These are phyloP conservation scores for Sturnira hondurensis DNA, from an alignment of 2,113 vertebrate species.

Conservation along the genomic window DNA sequence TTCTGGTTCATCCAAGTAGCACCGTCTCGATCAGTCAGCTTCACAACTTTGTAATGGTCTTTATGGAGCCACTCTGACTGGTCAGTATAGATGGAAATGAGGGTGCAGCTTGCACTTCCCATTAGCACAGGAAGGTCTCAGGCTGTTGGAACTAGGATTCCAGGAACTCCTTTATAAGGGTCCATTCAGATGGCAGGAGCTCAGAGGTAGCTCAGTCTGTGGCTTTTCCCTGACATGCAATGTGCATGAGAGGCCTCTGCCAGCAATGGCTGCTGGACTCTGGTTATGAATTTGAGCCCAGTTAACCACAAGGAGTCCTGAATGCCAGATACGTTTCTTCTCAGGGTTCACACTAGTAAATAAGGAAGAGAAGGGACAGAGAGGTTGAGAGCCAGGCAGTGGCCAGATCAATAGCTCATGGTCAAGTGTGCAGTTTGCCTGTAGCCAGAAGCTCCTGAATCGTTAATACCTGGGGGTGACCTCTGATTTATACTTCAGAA, in stretches of 20 bases:
- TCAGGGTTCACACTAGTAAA: background rate
- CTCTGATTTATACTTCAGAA: background rate
- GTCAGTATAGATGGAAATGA: background rate
- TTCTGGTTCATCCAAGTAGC: background rate
- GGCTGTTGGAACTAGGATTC: background rate
- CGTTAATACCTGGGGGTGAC: background rate
- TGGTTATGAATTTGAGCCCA: background rate
- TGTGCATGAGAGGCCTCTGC: background rate
- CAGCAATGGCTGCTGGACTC: background rate
- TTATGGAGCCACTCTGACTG: too few relatives aligned
- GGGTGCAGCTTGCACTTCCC: background rate
- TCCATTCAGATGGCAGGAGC: background rate
- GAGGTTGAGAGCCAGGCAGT: background rate
- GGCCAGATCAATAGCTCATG: background rate
- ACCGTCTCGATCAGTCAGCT: background rate
- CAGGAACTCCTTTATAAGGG: background rate
- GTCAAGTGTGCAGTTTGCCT: background rate
- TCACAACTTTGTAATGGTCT: background rate
- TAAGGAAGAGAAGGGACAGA: background rate
- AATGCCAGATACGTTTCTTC: background rate
- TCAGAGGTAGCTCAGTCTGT: too few relatives aligned
- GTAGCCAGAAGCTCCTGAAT: background rate
- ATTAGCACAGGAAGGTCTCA: background rate
- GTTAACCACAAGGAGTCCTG: background rate
- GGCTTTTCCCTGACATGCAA: background rate